A percentile compares a stretch with the other conserved stretches of the same genome.
Conservation (phyloP, 2,113 vertebrate genomes). For the Falcunculus frontatus region DNA sequence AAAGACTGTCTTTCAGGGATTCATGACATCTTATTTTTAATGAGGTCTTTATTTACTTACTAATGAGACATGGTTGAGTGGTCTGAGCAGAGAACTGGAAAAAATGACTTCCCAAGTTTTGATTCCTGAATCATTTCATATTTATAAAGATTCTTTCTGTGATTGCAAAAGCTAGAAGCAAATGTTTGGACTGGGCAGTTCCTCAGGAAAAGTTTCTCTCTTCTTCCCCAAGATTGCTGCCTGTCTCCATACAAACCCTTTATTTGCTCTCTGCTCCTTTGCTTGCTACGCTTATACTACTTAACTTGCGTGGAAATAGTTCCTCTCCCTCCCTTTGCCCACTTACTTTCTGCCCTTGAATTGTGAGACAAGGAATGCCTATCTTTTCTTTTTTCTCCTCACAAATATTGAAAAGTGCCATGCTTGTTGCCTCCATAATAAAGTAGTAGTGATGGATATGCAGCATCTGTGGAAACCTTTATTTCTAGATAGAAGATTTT, state of each 20-base stretch:
- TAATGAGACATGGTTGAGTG: not conserved
- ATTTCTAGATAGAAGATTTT: not conserved
- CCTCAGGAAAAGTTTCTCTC: not conserved
- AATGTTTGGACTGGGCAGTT: not conserved
- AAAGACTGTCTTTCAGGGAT: not conserved
- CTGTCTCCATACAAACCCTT: not conserved
- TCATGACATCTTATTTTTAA: not conserved
- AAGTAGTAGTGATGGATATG: not conserved
- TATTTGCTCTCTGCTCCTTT: not conserved
- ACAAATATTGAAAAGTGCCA: not conserved
- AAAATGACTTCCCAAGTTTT: not conserved
- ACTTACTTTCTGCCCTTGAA: not conserved
- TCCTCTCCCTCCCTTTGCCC: not conserved
- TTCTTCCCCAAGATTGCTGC: not conserved
- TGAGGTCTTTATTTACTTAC: not conserved
- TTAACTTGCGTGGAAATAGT: not conserved
- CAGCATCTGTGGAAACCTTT: not conserved
- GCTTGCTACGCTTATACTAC: not conserved
- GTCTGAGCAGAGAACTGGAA: not conserved
- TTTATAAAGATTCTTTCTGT: not conserved
- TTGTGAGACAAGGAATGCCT: not conserved
- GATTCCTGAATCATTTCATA: not conserved
- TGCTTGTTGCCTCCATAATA: not conserved
- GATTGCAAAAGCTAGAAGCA: not conserved
- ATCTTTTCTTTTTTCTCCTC: not conserved